Evolutionary conservation across 2,888 invertebrate species (phyloP).

Genomic region (Tanytarsus gracilentus): DNA sequence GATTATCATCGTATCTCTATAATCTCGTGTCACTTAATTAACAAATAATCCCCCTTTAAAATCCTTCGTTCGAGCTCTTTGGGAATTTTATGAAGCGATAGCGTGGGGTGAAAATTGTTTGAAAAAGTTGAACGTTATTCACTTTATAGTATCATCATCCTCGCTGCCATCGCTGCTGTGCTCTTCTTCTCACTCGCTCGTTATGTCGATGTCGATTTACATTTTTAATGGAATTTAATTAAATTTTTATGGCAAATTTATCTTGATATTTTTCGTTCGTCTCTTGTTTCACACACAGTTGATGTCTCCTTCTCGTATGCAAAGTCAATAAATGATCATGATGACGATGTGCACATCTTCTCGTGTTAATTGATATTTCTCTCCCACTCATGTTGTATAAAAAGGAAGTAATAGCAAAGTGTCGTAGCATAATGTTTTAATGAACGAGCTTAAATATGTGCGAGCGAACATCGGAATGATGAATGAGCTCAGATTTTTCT

Average conservation of each 20-base stretch:
- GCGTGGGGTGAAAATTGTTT: background rate
- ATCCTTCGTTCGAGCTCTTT: too few relatives aligned
- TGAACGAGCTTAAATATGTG: background rate
- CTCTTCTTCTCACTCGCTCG: slow-evolving; percentile 2
- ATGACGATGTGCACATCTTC: background rate
- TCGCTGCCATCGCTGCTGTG: too few relatives aligned
- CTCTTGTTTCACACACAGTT: background rate
- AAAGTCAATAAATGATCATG: background rate
- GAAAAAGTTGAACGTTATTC: too few relatives aligned
- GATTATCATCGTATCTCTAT: background rate
- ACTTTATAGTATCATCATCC: too few relatives aligned
- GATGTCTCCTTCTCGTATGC: background rate
- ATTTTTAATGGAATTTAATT: slow-evolving; percentile 21
- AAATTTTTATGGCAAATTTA: slow-evolving; percentile 20
- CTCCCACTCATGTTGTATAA: background rate
- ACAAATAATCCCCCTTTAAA: background rate
- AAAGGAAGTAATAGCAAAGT: background rate
- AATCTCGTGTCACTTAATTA: background rate
- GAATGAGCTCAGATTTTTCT: slow-evolving; percentile 6
- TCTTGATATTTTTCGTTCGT: background rate
- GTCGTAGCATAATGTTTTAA: background rate
- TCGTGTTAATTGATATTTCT: slow-evolving; percentile 13
- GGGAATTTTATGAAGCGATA: background rate
- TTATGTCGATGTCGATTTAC: slow-evolving; percentile 14
- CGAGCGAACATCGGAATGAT: background rate